These are phyloP conservation scores for Therioaphis trifolii DNA, from an alignment of 2,888 invertebrate genomes.

Conservation along the genomic window DNA sequence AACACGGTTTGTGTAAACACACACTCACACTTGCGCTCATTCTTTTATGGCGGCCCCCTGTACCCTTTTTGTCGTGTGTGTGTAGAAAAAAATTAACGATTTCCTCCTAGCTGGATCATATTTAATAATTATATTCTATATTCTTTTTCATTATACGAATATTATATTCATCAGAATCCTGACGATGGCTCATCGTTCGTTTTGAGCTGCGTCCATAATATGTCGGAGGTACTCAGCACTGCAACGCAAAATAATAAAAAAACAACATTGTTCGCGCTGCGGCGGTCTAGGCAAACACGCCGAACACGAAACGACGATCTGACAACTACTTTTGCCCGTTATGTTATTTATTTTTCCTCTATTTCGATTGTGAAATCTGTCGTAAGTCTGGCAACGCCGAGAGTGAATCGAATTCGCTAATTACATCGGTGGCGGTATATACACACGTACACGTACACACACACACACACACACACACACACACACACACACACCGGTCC, in stretches of 20 bases:
- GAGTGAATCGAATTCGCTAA: slow-evolving; percentile 62
- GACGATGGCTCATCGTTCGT: too few relatives aligned
- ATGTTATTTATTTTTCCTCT: slow-evolving; percentile 35
- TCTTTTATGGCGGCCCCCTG: too few relatives aligned
- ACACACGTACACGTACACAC: not conserved
- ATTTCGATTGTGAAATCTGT: slow-evolving; percentile 59
- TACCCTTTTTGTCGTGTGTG: too few relatives aligned
- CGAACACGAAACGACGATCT: not conserved
- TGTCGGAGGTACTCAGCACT: not conserved
- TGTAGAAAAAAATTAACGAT: too few relatives aligned
- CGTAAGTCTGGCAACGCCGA: slow-evolving; percentile 60
- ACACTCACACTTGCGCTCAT: too few relatives aligned
- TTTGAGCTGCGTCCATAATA: not conserved
- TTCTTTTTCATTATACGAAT: too few relatives aligned
- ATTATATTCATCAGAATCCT: too few relatives aligned
- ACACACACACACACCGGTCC: slow-evolving; percentile 47
- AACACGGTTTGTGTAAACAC: too few relatives aligned
- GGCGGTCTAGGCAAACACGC: slow-evolving; percentile 23
- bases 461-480: not conserved
- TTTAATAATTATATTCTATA: too few relatives aligned
- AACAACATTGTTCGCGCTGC: not conserved
- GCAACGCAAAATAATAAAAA: too few relatives aligned
- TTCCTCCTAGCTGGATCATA: too few relatives aligned
- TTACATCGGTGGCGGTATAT: slow-evolving; percentile 23
- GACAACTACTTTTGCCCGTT: slow-evolving; percentile 58